Conservation (phyloP, 2,888 invertebrate species). For the Melinaea marsaeus region DNA sequence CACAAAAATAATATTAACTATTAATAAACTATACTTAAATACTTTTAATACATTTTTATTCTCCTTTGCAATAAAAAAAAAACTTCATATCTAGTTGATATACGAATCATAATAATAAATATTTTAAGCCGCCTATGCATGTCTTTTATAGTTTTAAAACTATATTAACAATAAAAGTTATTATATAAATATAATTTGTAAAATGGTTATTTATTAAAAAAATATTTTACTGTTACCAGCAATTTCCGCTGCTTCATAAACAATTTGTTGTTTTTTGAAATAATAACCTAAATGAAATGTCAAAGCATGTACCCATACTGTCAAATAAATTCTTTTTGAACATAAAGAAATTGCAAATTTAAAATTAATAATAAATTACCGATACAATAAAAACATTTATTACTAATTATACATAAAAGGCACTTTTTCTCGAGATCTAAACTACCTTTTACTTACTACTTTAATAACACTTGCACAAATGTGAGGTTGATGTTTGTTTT, state of each 20-base stretch:
- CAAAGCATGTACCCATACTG: neutral
- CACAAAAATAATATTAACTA: slow-evolving; percentile 36
- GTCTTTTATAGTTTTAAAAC: neutral
- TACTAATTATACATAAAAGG: slow-evolving; percentile 27
- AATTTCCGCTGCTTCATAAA: too few species aligned
- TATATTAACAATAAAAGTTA: neutral
- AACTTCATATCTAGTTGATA: slow-evolving; percentile 12
- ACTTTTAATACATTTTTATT: too few species aligned
- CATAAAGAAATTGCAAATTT: neutral
- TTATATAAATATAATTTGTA: neutral
- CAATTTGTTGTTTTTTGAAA: too few species aligned
- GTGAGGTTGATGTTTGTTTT: neutral
- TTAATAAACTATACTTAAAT: too few species aligned
- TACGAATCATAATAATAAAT: neutral
- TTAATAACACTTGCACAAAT: neutral
- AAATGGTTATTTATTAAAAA: neutral
- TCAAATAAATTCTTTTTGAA: neutral
- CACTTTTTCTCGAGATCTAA: slow-evolving; percentile 14
- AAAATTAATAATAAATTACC: neutral
- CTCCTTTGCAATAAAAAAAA: slow-evolving; percentile 21
- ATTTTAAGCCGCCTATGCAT: neutral
- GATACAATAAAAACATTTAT: slow-evolving; percentile 2
- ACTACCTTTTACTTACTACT: neutral
- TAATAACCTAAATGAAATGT: too few species aligned
- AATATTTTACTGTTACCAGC: neutral